Evolutionary conservation across 2,797 vertebrate genomes (phyloP).

Genomic region (Picus viridis): DNA sequence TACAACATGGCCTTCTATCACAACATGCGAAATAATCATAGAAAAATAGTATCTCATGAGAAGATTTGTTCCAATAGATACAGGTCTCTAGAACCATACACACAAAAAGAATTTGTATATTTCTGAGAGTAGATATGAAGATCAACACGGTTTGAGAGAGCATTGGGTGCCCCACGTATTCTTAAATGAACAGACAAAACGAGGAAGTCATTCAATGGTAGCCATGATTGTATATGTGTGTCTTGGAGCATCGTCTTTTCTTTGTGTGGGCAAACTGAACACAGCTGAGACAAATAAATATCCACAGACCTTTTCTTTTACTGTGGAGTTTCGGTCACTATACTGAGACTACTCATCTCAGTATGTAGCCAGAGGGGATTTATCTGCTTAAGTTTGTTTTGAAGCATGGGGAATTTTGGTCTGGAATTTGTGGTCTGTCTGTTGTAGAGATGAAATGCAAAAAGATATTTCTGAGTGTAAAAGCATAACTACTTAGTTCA

Average conservation of each 20-base stretch:
- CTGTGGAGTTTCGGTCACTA: background rate
- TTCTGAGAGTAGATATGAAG: background rate
- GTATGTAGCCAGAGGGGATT: background rate
- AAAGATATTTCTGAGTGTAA: background rate
- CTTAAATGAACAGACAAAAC: background rate
- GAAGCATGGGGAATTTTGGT: background rate
- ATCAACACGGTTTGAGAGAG: background rate
- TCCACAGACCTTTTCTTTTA: background rate
- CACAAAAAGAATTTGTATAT: background rate
- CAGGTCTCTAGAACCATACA: background rate
- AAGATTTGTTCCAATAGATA: background rate
- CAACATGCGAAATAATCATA: background rate
- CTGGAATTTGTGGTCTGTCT: background rate
- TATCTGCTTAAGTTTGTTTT: background rate
- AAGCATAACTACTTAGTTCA: background rate
- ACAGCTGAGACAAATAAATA: background rate
- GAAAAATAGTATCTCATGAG: background rate
- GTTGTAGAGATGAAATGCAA: background rate
- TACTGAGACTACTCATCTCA: background rate
- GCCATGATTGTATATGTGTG: background rate
- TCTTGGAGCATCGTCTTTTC: background rate
- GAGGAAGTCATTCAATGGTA: background rate
- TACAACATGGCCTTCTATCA: background rate
- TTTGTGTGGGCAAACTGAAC: background rate
- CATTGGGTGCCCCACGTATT: accelerated